These are phyloP conservation scores for Anthoscopus minutus DNA, from an alignment of 2,113 vertebrate species.

Conservation along the genomic window DNA sequence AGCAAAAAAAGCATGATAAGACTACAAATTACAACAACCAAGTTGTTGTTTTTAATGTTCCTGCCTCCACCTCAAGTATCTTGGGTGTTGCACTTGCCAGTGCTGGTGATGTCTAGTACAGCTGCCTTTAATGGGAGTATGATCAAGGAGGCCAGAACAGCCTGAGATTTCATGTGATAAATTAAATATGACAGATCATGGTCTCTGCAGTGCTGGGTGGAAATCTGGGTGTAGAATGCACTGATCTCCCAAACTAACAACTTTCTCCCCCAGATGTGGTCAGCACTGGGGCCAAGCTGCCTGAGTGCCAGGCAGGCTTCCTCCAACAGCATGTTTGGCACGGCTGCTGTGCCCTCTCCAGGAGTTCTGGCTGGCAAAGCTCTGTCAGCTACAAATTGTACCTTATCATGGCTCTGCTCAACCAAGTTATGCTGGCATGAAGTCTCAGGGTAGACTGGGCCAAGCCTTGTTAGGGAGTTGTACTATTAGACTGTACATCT, in stretches of 20 bases:
- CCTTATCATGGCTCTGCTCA: not conserved
- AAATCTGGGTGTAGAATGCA: not conserved
- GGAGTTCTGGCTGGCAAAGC: not conserved
- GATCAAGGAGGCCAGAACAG: not conserved
- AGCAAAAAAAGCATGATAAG: not conserved
- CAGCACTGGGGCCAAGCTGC: not conserved
- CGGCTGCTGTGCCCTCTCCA: accelerated
- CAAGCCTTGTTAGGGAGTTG: not conserved
- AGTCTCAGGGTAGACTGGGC: not conserved
- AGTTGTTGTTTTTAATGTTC: not conserved
- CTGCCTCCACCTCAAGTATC: not conserved
- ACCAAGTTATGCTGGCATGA: not conserved
- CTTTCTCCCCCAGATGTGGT: accelerated
- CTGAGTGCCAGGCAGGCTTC: not conserved
- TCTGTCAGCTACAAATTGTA: not conserved
- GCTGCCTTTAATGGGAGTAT: not conserved
- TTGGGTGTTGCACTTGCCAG: not conserved
- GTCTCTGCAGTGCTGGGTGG: not conserved
- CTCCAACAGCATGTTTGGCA: not conserved
- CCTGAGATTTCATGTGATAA: not conserved
- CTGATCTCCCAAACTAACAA: not conserved
- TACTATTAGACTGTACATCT: not conserved
- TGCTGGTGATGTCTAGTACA: not conserved
- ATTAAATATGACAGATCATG: not conserved
- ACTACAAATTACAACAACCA: slow-evolving; percentile 7